A percentile compares a stretch with the other conserved stretches of the same genome.
These are phyloP conservation scores for Coptotermes formosanus DNA, from an alignment of 1,140 invertebrate genomes.

Conservation along the genomic window DNA sequence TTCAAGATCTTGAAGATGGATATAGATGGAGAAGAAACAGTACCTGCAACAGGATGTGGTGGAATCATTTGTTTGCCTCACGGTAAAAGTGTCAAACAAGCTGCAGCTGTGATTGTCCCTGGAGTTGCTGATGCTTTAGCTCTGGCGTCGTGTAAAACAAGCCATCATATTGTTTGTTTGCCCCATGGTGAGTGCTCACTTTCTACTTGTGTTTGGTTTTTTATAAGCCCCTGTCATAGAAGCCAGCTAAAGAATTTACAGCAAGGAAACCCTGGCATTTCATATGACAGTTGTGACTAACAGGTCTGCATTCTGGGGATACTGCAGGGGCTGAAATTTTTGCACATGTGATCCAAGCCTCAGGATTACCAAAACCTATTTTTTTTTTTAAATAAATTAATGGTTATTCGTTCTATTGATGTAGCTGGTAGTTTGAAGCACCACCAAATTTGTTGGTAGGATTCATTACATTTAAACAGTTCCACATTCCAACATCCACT, in stretches of 20 bases:
- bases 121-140: slow-evolving; percentile 65
- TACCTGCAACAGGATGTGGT: slow-evolving; percentile 48
- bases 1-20: slow-evolving; percentile 55
- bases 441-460: too few relatives aligned
- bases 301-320: too few relatives aligned
- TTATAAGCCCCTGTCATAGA: not conserved
- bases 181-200: slow-evolving; percentile 52
- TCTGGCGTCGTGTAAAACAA: slow-evolving; percentile 46
- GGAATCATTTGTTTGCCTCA: slow-evolving; percentile 48
- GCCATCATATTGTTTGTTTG: slow-evolving; percentile 58
- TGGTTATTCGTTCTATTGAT: too few relatives aligned
- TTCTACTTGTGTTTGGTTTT: not conserved
- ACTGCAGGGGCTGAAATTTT: too few relatives aligned
- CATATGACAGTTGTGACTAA: too few relatives aligned
- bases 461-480: too few relatives aligned
- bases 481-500: too few relatives aligned
- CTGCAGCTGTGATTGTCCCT: slow-evolving; percentile 62
- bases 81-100: slow-evolving; percentile 44
- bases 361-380: too few relatives aligned
- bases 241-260: not conserved
- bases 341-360: too few relatives aligned
- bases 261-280: not conserved
- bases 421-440: too few relatives aligned
- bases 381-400: too few relatives aligned
- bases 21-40: slow-evolving; percentile 47